phyloP scores from a whole-genome alignment of 2,797 vertebrate genomes.

The Peromyscus nudipes region DNA sequence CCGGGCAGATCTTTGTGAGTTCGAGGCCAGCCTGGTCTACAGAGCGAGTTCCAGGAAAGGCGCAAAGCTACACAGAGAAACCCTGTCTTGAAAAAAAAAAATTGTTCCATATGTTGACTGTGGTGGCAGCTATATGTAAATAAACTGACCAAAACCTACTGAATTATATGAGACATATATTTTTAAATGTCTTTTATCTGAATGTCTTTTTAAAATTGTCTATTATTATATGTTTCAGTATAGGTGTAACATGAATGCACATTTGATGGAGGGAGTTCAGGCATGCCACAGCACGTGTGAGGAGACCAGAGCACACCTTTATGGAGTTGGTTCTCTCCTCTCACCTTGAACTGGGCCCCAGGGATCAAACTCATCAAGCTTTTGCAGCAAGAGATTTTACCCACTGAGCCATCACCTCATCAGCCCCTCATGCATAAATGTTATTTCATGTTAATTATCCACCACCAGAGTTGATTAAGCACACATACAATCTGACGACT shows the following conservation, averaged over 20 bases:
- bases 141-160: constrained; percentile 12
- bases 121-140: constrained; percentile 49
- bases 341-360: background rate
- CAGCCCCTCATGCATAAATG: background rate
- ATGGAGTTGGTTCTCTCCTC: background rate
- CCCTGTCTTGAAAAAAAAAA: no score
- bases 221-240: background rate
- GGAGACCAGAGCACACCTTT: background rate
- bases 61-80: no score
- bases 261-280: background rate
- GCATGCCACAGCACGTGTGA: background rate
- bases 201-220: background rate
- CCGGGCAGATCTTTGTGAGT: no score
- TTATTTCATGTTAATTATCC: constrained; percentile 37
- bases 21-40: no score
- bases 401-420: background rate
- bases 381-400: background rate
- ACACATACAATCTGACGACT: background rate
- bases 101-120: constrained; percentile 19
- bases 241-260: background rate
- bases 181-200: background rate
- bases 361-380: background rate
- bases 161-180: background rate
- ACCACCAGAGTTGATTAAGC: background rate
- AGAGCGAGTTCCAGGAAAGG: no score